Conservation (phyloP, 2,797 vertebrate genomes). For the Psittacula echo region DNA sequence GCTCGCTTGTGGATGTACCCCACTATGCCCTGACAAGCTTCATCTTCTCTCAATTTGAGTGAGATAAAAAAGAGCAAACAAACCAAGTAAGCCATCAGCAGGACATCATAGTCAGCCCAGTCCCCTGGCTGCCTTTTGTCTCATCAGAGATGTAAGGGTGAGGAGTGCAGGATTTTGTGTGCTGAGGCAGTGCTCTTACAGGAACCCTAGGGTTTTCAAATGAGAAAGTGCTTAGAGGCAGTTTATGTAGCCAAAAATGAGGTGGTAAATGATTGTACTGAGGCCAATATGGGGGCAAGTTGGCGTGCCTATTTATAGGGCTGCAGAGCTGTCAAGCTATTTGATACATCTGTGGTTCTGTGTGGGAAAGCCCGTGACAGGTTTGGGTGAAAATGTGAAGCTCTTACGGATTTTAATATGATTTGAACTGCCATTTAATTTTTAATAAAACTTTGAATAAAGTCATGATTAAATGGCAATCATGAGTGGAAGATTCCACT, state of each 20-base stretch:
- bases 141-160: constrained; percentile 35
- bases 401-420: constrained; percentile 69
- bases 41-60: neutral
- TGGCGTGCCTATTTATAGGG: constrained; percentile 70
- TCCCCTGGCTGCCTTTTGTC: neutral
- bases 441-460: constrained; percentile 76
- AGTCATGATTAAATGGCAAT: constrained; percentile 51
- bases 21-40: neutral
- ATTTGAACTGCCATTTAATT: constrained; percentile 76
- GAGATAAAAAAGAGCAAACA: neutral
- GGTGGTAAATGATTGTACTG: constrained; percentile 73
- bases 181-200: constrained; percentile 66
- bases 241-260: constrained; percentile 72
- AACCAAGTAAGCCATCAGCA: neutral
- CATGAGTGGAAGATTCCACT: constrained; percentile 60
- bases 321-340: constrained; percentile 59
- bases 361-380: constrained; percentile 62
- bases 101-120: neutral
- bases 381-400: constrained; percentile 65
- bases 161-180: constrained; percentile 61
- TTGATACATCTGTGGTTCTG: constrained; percentile 71
- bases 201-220: constrained; percentile 63
- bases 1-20: neutral
- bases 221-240: constrained; percentile 73
- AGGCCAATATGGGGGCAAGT: constrained; percentile 67